Evolutionary conservation across 1,140 invertebrate genomes (phyloP).

Genomic region (Drosophila melanica): DNA sequence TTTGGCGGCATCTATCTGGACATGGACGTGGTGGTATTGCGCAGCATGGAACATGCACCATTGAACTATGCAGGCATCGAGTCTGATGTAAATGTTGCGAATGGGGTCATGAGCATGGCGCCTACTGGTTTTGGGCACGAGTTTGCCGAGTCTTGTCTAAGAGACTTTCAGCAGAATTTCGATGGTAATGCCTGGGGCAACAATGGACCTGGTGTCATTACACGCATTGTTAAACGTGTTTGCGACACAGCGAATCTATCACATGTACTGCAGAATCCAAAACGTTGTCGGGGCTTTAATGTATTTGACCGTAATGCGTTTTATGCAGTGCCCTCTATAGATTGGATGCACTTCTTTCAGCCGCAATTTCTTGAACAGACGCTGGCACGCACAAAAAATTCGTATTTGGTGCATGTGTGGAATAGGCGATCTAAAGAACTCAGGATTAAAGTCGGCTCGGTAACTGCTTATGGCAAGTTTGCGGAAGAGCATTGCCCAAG

Average conservation of each 20-base stretch:
- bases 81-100: conserved; percentile 86
- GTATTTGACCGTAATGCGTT: conserved; percentile 87
- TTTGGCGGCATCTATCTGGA: conserved; percentile 92
- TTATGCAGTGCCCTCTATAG: conserved; percentile 87
- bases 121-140: conserved; percentile 85
- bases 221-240: conserved; percentile 86
- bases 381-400: conserved; percentile 84
- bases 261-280: conserved; percentile 86
- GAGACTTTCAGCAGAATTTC: conserved; percentile 86
- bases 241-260: conserved; percentile 85
- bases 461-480: conserved; percentile 86
- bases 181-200: conserved; percentile 87
- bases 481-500: conserved; percentile 86
- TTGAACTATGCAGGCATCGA: conserved; percentile 88
- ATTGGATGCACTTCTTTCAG: conserved; percentile 88
- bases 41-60: conserved; percentile 86
- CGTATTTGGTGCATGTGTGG: conserved; percentile 88
- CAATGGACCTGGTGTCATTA: conserved; percentile 90
- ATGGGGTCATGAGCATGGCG: conserved; percentile 88
- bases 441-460: conserved; percentile 84
- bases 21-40: conserved; percentile 89
- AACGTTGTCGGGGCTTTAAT: conserved; percentile 87
- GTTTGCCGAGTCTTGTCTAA: conserved; percentile 86
- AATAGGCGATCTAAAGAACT: conserved; percentile 64
- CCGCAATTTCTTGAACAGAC: conserved; percentile 83